Conservation (phyloP, 2,888 invertebrate species). For the Parnassius apollo region DNA sequence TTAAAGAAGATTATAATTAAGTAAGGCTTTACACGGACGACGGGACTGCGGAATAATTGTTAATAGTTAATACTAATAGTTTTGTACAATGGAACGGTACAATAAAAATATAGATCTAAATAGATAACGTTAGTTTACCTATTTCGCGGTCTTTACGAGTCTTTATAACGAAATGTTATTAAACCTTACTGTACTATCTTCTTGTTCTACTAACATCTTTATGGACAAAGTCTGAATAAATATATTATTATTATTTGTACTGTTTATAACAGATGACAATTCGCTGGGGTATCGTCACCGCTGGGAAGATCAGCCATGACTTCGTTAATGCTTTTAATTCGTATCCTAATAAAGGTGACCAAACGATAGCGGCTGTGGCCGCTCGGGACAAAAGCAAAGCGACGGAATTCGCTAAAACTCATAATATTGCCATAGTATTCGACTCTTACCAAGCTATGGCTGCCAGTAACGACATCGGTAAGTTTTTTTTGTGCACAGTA, state of each 20-base stretch:
- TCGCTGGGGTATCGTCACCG: constrained; percentile 92
- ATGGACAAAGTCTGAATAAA: no score
- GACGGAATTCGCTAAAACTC: constrained; percentile 85
- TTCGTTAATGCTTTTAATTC: constrained; percentile 87
- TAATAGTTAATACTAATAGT: no score
- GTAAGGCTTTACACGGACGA: no score
- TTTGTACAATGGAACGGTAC: no score
- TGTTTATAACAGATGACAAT: constrained; percentile 63
- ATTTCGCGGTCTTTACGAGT: no score
- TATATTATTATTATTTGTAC: background rate
- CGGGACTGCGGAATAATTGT: no score
- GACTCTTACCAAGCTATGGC: constrained; percentile 88
- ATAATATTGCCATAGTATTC: constrained; percentile 85
- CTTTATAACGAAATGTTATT: no score
- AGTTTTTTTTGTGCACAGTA: constrained; percentile 20
- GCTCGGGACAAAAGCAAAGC: constrained; percentile 86
- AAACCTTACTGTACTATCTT: no score
- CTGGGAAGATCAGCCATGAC: constrained; percentile 92
- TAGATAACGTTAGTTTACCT: no score
- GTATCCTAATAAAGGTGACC: constrained; percentile 83
- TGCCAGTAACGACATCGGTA: constrained; percentile 86
- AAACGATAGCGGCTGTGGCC: constrained; percentile 87
- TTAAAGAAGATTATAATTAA: no score
- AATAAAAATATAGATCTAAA: no score
- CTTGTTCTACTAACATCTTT: no score